Base-by-base conservation (phyloP, 2,888 invertebrate genomes). In the Plutella xylostella region DNA sequence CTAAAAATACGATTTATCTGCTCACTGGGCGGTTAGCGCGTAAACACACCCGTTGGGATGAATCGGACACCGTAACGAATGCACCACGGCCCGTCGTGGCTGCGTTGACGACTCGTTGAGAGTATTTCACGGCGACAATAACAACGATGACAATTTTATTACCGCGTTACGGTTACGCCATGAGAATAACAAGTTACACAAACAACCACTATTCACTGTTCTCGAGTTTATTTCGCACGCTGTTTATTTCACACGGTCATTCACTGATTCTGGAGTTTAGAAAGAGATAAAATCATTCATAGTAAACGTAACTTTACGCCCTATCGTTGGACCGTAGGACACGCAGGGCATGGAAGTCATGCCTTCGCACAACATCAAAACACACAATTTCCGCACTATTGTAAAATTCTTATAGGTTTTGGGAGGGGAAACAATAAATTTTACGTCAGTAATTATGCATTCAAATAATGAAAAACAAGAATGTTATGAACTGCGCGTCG, bases 281-380 rank as follows among this genome's bases (percentile, higher is more conserved):
- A 83, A 80, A 80, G 82, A 83, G 82, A 83, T 82, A 79, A 82
- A 82, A 80, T 82, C 82, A 83, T 82, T 83, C 82, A 82, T 82
- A 82, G 79, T 80, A 80, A 80, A 80, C 82, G 83, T 82, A 82
- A 78, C 64, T 62, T 63, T 68, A 78, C 80, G 78, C 78, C 79
- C 82, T 79, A 78, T 21, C 31, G 45, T 34, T 30, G 30, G 34
- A 19, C 71, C 76, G 73, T 77, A 75, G 63, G 69, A 68, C 19
- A 77, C 77, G 75, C 80, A 80, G 80, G 78, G 83, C 83, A 83
- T 83, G 83, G 80, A 72, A 82, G 79, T 83, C 83, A 83, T 78
- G 83, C 82, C 77, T 65, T 72, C 57, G 60, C 55, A 55, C 61
- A 60, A 71, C 65, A 78, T 70, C 82, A 80, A 80, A 83, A 83